A percentile compares a stretch with the other conserved stretches of the same genome.
These are phyloP conservation scores for Berghia stephanieae DNA, from an alignment of 1,140 invertebrate species.

Conservation along the genomic window DNA sequence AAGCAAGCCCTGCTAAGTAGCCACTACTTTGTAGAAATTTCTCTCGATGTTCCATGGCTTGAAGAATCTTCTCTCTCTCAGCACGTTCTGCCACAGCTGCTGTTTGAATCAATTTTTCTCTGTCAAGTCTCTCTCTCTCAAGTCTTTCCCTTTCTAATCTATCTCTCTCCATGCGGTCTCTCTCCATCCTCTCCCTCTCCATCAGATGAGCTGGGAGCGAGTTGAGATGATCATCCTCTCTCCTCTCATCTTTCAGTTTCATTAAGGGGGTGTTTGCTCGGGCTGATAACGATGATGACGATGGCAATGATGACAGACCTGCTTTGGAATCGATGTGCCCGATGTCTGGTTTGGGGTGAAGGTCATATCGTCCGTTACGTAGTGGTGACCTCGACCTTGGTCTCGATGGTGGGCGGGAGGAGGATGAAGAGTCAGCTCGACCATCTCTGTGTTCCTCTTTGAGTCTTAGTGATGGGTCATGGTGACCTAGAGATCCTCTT, in stretches of 20 bases:
- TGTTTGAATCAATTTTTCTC: conserved; percentile 27
- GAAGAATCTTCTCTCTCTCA: conserved; percentile 40
- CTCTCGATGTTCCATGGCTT: conserved; percentile 30
- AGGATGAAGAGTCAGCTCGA: conserved; percentile 29
- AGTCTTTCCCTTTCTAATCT: conserved; percentile 24
- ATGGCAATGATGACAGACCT: too few species aligned
- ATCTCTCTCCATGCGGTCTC: conserved; percentile 28
- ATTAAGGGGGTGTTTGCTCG: too few species aligned
- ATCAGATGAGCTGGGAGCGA: not conserved
- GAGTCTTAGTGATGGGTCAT: too few species aligned
- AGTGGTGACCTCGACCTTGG: conserved; percentile 54
- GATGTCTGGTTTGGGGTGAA: conserved; percentile 41
- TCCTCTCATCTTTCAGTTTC: conserved; percentile 54
- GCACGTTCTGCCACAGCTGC: conserved; percentile 13
- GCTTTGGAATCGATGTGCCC: conserved; percentile 16
- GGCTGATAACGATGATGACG: not conserved
- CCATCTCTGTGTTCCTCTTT: conserved; percentile 6
- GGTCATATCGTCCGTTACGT: conserved; percentile 49
- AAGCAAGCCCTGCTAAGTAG: conserved; percentile 17
- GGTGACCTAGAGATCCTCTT: not conserved
- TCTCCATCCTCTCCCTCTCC: conserved; percentile 25
- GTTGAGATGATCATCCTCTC: conserved; percentile 43
- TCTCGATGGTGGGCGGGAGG: conserved; percentile 35
- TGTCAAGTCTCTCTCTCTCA: conserved; percentile 31
- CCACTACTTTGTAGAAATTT: conserved; percentile 18